Conservation (phyloP, 2,797 vertebrate species). For the Artibeus lituratus region DNA sequence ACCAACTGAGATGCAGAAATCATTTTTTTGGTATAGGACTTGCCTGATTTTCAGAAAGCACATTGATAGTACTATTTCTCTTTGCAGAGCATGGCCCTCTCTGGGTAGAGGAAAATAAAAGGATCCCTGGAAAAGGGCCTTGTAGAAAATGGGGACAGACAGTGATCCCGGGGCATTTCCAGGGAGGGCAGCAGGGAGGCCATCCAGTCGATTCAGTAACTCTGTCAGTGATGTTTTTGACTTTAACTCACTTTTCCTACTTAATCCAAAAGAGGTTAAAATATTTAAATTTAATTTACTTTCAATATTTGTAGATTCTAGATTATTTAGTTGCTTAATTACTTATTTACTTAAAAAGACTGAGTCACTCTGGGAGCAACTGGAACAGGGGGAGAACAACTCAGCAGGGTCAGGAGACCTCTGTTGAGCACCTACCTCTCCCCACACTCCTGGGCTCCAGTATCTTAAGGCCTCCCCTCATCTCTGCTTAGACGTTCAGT, state of each 20-base stretch:
- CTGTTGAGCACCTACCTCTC: background rate
- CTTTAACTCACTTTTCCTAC: background rate
- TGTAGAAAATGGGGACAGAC: background rate
- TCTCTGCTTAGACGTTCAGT: background rate
- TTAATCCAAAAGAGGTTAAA: background rate
- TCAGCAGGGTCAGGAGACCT: background rate
- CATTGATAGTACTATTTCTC: background rate
- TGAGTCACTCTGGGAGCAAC: background rate
- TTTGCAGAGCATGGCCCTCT: background rate
- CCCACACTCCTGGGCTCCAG: background rate
- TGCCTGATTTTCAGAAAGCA: background rate
- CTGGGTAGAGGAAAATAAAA: background rate
- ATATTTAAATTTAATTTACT: background rate
- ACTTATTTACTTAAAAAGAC: background rate
- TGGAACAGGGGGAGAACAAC: background rate
- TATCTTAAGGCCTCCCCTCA: background rate
- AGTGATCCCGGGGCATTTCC: background rate
- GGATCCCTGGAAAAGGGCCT: background rate
- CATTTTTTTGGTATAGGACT: background rate
- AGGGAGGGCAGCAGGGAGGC: background rate
- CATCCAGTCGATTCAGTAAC: background rate
- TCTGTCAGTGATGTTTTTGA: background rate
- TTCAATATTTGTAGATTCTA: background rate
- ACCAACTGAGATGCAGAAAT: background rate
- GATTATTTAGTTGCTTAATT: background rate